Evolutionary conservation across 1,140 invertebrate species (phyloP), one percentile per base, ranked within the genome.

Genomic region (Ceratina japonica): DNA sequence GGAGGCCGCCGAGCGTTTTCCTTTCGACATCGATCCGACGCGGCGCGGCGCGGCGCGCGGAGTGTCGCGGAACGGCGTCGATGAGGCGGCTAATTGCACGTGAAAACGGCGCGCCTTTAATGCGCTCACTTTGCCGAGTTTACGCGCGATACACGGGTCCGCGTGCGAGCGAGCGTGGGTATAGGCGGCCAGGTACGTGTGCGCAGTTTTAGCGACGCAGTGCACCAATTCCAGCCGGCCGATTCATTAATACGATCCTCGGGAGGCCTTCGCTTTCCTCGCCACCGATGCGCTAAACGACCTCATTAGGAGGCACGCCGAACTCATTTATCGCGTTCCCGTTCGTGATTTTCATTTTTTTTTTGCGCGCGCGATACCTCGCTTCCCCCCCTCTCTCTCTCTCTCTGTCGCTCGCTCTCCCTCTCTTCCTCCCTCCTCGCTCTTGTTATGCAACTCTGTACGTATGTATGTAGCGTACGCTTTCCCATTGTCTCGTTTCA

Each of bases 151-250:
- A 16, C 52, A 54, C 15, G 1, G 15, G 18, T n/a, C 15, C 52
- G 18, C 52, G 52, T 20, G 2, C 2, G 4, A 7, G 18, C 24
- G 2, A 15, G 7, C 22, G 24, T 20, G 12, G 27, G 18, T 31
- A 15, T 18, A 8, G 12, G 61, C 1, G 12, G n/a, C n/a, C 22
- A 12, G 7, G 44, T 27, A 18, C 18, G 31, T 69, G 63, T 37
- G 62, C 79, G 80, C 81, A 79, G 73, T 82, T 80, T 87, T 78
- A 85, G 79, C 80, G 77, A 64, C 82, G 76, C 74, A 76, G 64
- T 86, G 83, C 83, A 85, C 86, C 87, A 89, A 88, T 90, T 88
- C 69, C 83, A 88, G 64, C 66, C 56, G 72, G 16, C 72, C 82
- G 82, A 87, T 88, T 87, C 74, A 88, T 88, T 87, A 86, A 84